Evolutionary conservation across 2,113 vertebrate genomes (phyloP).

Genomic region (Otolemur garnettii): DNA sequence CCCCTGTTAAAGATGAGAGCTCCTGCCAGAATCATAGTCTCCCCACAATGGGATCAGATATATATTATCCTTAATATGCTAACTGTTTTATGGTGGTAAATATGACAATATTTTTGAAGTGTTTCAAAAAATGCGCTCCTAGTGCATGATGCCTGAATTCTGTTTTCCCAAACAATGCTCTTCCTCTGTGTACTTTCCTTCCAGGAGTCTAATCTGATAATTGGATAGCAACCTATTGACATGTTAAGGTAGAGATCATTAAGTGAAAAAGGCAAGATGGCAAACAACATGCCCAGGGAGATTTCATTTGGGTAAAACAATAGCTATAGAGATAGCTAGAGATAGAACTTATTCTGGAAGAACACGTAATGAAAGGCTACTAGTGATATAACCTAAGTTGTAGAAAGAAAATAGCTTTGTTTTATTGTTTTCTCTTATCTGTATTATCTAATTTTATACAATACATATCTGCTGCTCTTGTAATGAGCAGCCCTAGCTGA

Average conservation of each 20-base stretch:
- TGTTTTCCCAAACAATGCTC: neutral
- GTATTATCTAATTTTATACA: neutral
- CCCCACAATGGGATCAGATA: neutral
- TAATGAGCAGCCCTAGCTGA: neutral
- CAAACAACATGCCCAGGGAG: neutral
- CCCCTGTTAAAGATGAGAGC: neutral
- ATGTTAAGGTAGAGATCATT: neutral
- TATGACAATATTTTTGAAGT: neutral
- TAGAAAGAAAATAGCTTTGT: constrained; percentile 15
- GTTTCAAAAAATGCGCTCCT: neutral
- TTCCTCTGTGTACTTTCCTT: neutral
- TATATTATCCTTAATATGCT: neutral
- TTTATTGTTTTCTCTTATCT: neutral
- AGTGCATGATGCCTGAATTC: neutral
- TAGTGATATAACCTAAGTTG: neutral
- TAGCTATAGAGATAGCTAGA: neutral
- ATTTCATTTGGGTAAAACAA: neutral
- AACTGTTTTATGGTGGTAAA: constrained; percentile 5
- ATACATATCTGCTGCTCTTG: neutral
- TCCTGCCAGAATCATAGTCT: neutral
- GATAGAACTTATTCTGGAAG: constrained; percentile 21
- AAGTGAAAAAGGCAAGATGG: neutral
- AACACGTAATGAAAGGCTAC: neutral
- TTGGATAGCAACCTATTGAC: neutral
- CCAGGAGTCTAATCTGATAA: neutral